These are phyloP conservation scores for Lordiphosa andalusiaca DNA, from an alignment of 2,888 invertebrate genomes.

Conservation along the genomic window DNA sequence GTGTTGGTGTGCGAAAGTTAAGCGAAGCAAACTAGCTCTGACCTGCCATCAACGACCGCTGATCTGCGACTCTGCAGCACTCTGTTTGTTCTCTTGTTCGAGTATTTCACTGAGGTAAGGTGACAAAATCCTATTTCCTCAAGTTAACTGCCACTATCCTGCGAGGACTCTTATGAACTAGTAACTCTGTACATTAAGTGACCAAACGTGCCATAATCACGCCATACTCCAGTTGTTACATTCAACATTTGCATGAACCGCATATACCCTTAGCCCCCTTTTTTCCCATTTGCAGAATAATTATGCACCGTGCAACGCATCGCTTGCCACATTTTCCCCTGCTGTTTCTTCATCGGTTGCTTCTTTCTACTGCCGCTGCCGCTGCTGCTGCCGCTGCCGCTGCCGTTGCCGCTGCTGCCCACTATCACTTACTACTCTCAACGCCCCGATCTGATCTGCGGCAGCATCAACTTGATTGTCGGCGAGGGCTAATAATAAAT, in stretches of 20 bases:
- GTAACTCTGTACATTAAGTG: neutral
- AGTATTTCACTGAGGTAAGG: too few species aligned
- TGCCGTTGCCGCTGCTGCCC: conserved; percentile 49
- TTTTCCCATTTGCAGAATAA: conserved; percentile 40
- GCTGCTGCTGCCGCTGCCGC: conserved; percentile 8
- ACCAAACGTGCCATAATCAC: conserved; percentile 28
- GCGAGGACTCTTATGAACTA: too few species aligned
- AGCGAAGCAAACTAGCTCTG: too few species aligned
- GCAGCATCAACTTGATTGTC: conserved; percentile 58
- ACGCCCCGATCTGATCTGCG: conserved; percentile 61
- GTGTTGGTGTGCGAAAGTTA: too few species aligned
- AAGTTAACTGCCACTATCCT: too few species aligned
- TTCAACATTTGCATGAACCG: conserved; percentile 21
- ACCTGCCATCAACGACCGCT: too few species aligned
- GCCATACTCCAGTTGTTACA: conserved; percentile 38
- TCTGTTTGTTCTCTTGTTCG: too few species aligned
- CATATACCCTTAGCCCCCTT: conserved; percentile 25
- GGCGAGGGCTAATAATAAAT: conserved; percentile 72
- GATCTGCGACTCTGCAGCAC: too few species aligned
- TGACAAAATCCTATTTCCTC: too few species aligned
- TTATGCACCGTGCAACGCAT: conserved; percentile 45
- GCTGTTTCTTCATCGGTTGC: neutral
- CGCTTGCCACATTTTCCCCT: conserved; percentile 15
- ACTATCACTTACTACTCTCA: conserved; percentile 73
- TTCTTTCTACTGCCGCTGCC: conserved; percentile 13